A percentile compares a stretch with the other conserved stretches of the same genome.
Conservation (phyloP, 2,113 vertebrate genomes). For the Epinephelus moara region DNA sequence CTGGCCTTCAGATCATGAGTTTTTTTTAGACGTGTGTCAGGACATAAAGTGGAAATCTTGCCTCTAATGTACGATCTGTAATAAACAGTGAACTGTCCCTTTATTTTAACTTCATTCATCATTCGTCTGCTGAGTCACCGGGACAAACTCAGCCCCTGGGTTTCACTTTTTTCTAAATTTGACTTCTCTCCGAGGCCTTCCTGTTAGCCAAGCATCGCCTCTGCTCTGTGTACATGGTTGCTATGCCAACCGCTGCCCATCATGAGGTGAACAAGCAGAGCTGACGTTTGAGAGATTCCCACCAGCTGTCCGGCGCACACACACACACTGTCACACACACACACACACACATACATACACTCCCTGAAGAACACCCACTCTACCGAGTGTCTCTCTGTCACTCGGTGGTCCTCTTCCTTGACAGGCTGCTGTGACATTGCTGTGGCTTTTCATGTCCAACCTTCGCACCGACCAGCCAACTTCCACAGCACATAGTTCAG, state of each 20-base stretch:
- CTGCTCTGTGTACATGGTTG: slow-evolving; percentile 51
- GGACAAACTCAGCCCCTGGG: not conserved
- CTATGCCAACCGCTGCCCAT: slow-evolving; percentile 31
- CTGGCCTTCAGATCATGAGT: not conserved
- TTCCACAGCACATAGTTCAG: slow-evolving; percentile 76
- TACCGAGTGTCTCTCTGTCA: slow-evolving; percentile 49
- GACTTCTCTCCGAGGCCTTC: slow-evolving; percentile 8
- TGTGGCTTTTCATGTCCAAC: slow-evolving; percentile 80
- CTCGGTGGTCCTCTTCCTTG: slow-evolving; percentile 65
- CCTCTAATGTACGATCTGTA: too few relatives aligned
- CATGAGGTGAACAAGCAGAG: slow-evolving; percentile 26
- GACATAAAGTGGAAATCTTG: too few relatives aligned
- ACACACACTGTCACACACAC: slow-evolving; percentile 8
- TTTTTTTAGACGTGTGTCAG: not conserved
- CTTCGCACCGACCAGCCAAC: slow-evolving; percentile 79
- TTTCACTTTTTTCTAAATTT: not conserved
- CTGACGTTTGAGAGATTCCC: slow-evolving; percentile 59
- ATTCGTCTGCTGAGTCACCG: not conserved
- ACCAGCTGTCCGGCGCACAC: not conserved
- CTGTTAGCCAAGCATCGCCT: not conserved
- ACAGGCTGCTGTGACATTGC: slow-evolving; percentile 69
- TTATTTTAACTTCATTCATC: not conserved
- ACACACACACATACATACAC: not conserved
- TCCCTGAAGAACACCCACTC: not conserved
- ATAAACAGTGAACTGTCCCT: not conserved